phyloP scores from a whole-genome alignment of 2,113 vertebrate genomes.

The Cyphomyrus plagiostoma region DNA sequence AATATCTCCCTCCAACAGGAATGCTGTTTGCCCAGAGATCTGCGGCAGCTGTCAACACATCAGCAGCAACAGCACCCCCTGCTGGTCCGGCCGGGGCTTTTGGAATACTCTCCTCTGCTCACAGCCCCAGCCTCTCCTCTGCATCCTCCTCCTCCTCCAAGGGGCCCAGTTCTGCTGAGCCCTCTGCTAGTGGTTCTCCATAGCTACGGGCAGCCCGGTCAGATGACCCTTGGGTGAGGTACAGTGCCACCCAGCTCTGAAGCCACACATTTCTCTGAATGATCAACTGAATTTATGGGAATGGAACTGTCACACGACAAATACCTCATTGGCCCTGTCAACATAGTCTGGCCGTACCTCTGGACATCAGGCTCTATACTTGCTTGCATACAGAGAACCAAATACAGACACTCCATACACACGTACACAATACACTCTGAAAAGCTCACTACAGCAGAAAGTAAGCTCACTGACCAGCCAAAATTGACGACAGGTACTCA shows the following conservation, averaged over 20 bases:
- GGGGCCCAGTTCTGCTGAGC: conserved; percentile 47
- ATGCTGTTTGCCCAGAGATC: conserved; percentile 64
- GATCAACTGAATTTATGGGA: conserved; percentile 17
- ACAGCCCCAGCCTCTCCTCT: conserved; percentile 53
- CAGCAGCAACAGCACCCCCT: conserved; percentile 42
- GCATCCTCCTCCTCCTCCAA: conserved; percentile 52
- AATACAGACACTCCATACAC: conserved; percentile 13
- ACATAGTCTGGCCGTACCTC: neutral
- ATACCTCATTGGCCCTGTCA: conserved; percentile 37
- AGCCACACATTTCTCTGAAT: neutral
- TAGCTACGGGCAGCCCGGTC: conserved; percentile 21
- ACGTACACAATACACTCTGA: conserved; percentile 13
- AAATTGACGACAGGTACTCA: conserved; percentile 20
- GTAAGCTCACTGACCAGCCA: conserved; percentile 28
- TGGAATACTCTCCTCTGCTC: conserved; percentile 21
- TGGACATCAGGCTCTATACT: conserved; percentile 6
- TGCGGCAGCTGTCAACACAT: conserved; percentile 35
- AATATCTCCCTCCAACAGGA: conserved; percentile 42
- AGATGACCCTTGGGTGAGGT: neutral
- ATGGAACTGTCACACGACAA: conserved; percentile 29
- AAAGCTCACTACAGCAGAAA: neutral
- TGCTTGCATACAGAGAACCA: conserved; percentile 21
- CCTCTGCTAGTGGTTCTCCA: conserved; percentile 37
- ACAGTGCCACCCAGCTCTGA: conserved; percentile 1
- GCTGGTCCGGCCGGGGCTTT: conserved; percentile 49